Conservation (phyloP, 2,888 invertebrate species). For the Mimachlamys varia region DNA sequence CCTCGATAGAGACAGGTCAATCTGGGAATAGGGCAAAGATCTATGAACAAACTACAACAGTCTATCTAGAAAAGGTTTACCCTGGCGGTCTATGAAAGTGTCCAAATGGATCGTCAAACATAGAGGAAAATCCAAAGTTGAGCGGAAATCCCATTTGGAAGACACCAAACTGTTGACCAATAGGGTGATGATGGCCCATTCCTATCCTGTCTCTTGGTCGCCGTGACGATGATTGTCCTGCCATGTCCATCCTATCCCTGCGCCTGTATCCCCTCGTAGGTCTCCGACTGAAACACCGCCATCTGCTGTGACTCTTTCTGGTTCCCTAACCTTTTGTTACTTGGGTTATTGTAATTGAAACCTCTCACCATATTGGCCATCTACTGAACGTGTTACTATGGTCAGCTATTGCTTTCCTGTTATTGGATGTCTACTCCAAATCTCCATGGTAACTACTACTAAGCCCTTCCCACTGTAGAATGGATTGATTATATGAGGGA, state of each 20-base stretch:
- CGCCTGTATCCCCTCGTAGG: conserved; percentile 39
- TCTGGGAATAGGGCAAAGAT: no score
- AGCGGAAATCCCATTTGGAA: conserved; percentile 64
- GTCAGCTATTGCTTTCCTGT: background rate
- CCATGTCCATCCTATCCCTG: conserved; percentile 46
- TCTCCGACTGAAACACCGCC: conserved; percentile 45
- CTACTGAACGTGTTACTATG: background rate
- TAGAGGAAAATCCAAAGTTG: conserved; percentile 66
- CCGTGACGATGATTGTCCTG: conserved; percentile 55
- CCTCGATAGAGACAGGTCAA: no score
- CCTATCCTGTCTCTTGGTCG: conserved; percentile 58
- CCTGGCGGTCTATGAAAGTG: conserved; percentile 55
- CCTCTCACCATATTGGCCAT: background rate
- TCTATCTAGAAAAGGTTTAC: conserved; percentile 53
- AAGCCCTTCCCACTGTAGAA: conserved; percentile 10
- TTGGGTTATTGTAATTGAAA: background rate
- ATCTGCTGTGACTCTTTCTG: conserved; percentile 44
- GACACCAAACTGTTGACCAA: conserved; percentile 54
- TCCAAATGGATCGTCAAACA: conserved; percentile 67
- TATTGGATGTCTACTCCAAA: background rate
- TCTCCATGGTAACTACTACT: background rate
- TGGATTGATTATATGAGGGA: background rate
- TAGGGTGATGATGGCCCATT: conserved; percentile 46
- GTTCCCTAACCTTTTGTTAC: background rate
- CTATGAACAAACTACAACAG: background rate